phyloP scores from a whole-genome alignment of 2,888 invertebrate genomes.

The Lepeophtheirus nordmannii region DNA sequence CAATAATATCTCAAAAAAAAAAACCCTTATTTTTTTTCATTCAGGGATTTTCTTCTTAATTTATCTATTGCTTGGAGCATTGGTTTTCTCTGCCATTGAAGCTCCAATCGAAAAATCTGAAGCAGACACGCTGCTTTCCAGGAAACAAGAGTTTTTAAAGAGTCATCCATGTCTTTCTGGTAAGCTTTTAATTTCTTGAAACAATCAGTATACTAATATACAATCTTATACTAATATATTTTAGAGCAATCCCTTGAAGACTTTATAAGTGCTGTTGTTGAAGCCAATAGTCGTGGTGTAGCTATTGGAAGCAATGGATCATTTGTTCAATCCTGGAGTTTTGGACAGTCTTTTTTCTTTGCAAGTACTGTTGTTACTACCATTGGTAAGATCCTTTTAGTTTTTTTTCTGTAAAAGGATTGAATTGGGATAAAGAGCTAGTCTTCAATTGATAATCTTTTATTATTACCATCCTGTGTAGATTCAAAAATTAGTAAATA shows the following conservation, averaged over 20 bases:
- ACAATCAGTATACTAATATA: not conserved
- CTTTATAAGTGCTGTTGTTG: constrained; percentile 52
- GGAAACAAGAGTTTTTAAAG: constrained; percentile 45
- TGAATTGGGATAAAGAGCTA: too few species aligned
- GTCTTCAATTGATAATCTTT: too few species aligned
- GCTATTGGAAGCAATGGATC: constrained; percentile 57
- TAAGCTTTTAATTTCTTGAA: constrained; percentile 35
- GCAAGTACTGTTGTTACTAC: constrained; percentile 75
- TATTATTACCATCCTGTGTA: too few species aligned
- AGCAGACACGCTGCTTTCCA: constrained; percentile 41
- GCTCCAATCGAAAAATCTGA: constrained; percentile 48
- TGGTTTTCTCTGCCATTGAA: constrained; percentile 60
- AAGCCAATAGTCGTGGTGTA: constrained; percentile 60
- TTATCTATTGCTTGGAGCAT: constrained; percentile 53
- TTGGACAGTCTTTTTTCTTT: constrained; percentile 75
- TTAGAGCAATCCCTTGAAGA: constrained; percentile 57
- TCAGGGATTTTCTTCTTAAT: constrained; percentile 38
- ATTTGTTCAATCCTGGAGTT: constrained; percentile 71
- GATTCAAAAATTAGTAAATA: too few species aligned
- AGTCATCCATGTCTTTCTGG: constrained; percentile 49
- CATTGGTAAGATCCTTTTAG: constrained; percentile 46
- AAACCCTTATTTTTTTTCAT: not conserved
- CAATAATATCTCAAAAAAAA: too few species aligned
- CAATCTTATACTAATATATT: constrained; percentile 30
- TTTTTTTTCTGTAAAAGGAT: not conserved